Conservation (phyloP, 2,888 invertebrate genomes). For the Seira ritae region DNA sequence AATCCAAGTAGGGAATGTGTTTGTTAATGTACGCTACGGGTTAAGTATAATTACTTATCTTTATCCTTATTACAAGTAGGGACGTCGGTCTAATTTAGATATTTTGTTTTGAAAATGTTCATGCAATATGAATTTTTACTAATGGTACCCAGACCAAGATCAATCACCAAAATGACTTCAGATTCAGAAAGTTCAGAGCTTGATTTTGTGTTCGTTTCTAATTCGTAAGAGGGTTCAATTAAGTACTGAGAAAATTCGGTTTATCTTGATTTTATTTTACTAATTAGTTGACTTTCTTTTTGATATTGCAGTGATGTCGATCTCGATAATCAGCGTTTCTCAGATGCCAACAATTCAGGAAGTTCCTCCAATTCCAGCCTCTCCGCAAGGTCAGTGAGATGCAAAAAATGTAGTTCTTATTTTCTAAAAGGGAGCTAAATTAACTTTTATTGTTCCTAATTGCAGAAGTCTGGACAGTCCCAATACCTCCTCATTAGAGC, state of each 20-base stretch:
- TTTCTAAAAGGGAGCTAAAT: neutral
- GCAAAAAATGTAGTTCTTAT: too few species aligned
- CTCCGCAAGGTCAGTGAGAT: constrained; percentile 78
- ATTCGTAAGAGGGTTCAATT: constrained; percentile 44
- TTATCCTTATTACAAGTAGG: too few species aligned
- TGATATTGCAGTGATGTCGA: constrained; percentile 81
- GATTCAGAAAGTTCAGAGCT: constrained; percentile 35
- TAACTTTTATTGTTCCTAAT: constrained; percentile 40
- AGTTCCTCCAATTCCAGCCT: constrained; percentile 85
- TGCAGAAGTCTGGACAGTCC: constrained; percentile 84
- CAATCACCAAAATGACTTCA: neutral
- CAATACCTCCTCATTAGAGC: constrained; percentile 82
- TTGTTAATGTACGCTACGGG: too few species aligned
- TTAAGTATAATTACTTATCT: too few species aligned
- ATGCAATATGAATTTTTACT: too few species aligned
- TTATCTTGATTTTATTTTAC: constrained; percentile 21
- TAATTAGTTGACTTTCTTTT: constrained; percentile 61
- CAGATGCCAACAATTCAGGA: constrained; percentile 78
- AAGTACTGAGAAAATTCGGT: neutral
- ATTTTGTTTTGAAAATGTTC: too few species aligned
- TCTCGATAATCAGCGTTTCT: constrained; percentile 79
- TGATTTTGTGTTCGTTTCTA: constrained; percentile 48
- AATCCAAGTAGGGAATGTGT: too few species aligned
- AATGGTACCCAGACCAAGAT: neutral
- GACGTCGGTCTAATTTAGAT: too few species aligned